phyloP scores from a whole-genome alignment of 1,140 invertebrate genomes.

The Epicauta chinensis region DNA sequence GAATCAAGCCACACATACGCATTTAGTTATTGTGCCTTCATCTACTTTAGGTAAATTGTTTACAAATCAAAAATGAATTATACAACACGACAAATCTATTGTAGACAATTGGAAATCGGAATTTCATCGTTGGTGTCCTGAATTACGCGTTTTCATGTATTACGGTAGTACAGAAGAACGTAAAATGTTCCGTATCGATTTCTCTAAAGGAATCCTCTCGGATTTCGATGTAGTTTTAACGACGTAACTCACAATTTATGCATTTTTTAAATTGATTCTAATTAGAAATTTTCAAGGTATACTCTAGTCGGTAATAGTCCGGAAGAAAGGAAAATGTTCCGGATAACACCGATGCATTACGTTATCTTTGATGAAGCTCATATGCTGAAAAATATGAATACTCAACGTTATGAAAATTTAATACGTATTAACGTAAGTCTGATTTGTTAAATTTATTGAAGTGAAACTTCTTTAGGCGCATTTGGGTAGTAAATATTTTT shows the following conservation, averaged over 20 bases:
- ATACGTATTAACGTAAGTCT: constrained; percentile 83
- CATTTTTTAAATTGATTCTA: neutral
- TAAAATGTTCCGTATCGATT: constrained; percentile 64
- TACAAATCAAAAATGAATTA: constrained; percentile 1
- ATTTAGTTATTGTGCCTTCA: constrained; percentile 87
- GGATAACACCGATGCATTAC: constrained; percentile 82
- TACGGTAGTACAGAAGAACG: constrained; percentile 84
- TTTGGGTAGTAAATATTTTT: no score
- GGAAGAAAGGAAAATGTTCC: constrained; percentile 88
- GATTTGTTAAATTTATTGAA: constrained; percentile 8
- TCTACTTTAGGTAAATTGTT: constrained; percentile 70
- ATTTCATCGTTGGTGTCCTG: constrained; percentile 77
- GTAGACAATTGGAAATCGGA: constrained; percentile 86
- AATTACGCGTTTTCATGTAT: constrained; percentile 74
- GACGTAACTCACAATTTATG: constrained; percentile 52
- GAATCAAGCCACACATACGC: constrained; percentile 60
- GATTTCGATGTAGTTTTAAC: constrained; percentile 81
- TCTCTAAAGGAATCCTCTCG: constrained; percentile 67
- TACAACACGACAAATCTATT: constrained; percentile 15
- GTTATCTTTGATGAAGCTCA: constrained; percentile 96
- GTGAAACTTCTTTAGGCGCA: neutral
- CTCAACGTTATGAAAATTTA: constrained; percentile 81
- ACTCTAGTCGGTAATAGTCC: constrained; percentile 72
- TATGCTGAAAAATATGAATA: constrained; percentile 96
- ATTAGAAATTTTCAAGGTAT: constrained; percentile 53